Conservation (phyloP, 2,888 invertebrate genomes). For the Ptilodon capucinus region DNA sequence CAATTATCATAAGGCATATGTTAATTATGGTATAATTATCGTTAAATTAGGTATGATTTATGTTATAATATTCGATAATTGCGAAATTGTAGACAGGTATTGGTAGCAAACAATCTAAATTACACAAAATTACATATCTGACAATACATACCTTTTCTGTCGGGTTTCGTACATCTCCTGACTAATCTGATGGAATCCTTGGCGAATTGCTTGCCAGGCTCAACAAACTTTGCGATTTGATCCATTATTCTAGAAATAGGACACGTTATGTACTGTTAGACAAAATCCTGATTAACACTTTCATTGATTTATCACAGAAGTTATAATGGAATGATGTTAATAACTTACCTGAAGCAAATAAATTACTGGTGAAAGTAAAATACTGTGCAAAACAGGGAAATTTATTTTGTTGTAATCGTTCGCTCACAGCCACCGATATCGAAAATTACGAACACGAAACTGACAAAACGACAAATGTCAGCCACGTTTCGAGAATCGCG, state of each 20-base stretch:
- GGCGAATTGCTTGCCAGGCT: conserved; percentile 97
- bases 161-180: conserved; percentile 99
- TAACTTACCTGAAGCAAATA: conserved; percentile 25
- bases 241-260: conserved; percentile 89
- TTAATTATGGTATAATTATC: conserved; percentile 1
- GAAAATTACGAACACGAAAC: conserved; percentile 40
- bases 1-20: background rate
- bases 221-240: conserved; percentile 96
- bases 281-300: background rate
- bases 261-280: conserved; percentile 23
- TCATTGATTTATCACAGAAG: conserved; percentile 1
- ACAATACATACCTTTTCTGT: conserved; percentile 91
- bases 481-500: conserved; percentile 73
- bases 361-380: conserved; percentile 11
- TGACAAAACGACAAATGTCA: conserved; percentile 64
- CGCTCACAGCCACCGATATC: conserved; percentile 21
- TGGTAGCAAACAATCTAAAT: conserved; percentile 34
- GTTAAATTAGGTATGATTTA: conserved; percentile 1
- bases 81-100: background rate
- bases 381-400: conserved; percentile 10
- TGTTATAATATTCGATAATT: background rate
- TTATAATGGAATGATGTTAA: background rate
- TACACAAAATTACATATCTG: background rate
- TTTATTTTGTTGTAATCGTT: conserved; percentile 9
- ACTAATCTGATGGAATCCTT: conserved; percentile 99